Evolutionary conservation across 2,113 vertebrate species (phyloP).

Genomic region (Plestiodon gilberti): DNA sequence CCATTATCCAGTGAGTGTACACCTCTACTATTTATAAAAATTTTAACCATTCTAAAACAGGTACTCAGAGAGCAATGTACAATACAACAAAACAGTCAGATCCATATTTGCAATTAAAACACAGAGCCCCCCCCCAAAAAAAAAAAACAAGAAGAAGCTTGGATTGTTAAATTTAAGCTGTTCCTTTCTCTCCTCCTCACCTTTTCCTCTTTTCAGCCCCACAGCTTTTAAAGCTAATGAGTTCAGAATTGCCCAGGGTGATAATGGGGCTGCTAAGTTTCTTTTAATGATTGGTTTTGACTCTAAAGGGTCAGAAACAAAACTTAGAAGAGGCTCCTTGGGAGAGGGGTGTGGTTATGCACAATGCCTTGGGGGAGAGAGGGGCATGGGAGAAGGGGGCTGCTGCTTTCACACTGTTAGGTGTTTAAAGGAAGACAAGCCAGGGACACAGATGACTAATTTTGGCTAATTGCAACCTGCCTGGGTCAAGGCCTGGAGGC

Average conservation of each 20-base stretch:
- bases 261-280: slow-evolving; percentile 56
- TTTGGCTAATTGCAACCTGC: slow-evolving; percentile 85
- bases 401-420: slow-evolving; percentile 73
- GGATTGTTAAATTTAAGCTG: background rate
- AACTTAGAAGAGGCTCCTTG: slow-evolving; percentile 53
- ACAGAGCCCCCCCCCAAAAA: background rate
- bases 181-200: background rate
- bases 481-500: slow-evolving; percentile 75
- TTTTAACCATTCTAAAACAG: background rate
- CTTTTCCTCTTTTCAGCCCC: slow-evolving; percentile 53
- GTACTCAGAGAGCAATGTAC: background rate
- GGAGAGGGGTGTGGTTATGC: slow-evolving; percentile 33
- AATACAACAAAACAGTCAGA: background rate
- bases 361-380: slow-evolving; percentile 60
- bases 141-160: slow-evolving; percentile 20
- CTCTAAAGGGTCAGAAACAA: slow-evolving; percentile 67
- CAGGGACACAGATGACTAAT: slow-evolving; percentile 79
- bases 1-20: slow-evolving; percentile 47
- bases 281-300: slow-evolving; percentile 72
- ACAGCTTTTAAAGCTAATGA: slow-evolving; percentile 72
- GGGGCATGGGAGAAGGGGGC: slow-evolving; percentile 26
- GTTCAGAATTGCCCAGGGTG: slow-evolving; percentile 69
- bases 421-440: slow-evolving; percentile 71
- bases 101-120: background rate
- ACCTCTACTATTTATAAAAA: slow-evolving; percentile 14